Conservation (phyloP, 2,797 vertebrate genomes). For the Cynopterus sphinx region DNA sequence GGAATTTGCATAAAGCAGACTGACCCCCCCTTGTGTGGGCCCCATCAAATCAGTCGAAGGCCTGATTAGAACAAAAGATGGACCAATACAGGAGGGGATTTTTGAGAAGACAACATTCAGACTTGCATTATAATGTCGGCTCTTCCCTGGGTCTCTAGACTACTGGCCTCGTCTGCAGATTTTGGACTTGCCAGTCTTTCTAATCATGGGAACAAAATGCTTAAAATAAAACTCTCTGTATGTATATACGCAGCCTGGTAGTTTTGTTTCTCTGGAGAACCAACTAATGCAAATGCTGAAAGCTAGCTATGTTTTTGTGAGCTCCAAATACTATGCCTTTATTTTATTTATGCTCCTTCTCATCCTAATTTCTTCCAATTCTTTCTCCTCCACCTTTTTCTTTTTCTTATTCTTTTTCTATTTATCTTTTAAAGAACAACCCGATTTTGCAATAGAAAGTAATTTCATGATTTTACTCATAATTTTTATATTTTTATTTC, state of each 20-base stretch:
- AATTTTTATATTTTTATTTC: not conserved
- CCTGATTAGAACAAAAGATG: not conserved
- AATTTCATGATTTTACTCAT: not conserved
- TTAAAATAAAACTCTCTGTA: constrained; percentile 34
- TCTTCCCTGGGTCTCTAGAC: not conserved
- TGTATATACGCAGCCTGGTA: too few species aligned
- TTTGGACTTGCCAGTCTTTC: not conserved
- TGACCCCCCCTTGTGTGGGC: not conserved
- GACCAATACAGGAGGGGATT: not conserved
- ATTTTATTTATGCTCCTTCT: not conserved
- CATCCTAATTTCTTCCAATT: not conserved
- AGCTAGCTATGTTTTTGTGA: not conserved
- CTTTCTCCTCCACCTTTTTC: not conserved
- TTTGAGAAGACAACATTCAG: not conserved
- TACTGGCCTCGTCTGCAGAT: not conserved
- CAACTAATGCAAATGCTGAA: not conserved
- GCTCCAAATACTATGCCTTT: not conserved
- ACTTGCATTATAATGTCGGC: not conserved
- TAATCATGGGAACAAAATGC: not conserved
- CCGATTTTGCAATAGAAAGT: not conserved
- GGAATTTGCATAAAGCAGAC: not conserved
- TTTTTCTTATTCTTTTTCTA: not conserved
- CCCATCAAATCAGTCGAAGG: not conserved
- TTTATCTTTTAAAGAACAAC: not conserved
- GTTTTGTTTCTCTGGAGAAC: not conserved